A percentile compares a stretch with the other conserved stretches of the same genome.
phyloP scores from a whole-genome alignment of 1,140 invertebrate species.

The Amyelois transitella region DNA sequence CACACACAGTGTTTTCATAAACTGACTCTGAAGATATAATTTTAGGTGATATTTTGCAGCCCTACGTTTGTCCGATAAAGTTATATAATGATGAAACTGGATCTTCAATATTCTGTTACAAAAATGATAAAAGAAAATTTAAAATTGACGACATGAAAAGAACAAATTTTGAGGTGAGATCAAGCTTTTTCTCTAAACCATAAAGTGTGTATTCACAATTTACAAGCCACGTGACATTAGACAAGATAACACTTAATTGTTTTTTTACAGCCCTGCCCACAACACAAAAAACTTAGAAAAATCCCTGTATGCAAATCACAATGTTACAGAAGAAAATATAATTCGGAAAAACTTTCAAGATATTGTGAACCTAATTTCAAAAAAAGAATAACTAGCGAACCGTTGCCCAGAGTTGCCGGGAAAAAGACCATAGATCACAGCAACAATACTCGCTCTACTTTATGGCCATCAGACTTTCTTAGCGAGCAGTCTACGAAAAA shows the following conservation, averaged over 20 bases:
- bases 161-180: background rate
- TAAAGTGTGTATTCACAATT: too few species aligned
- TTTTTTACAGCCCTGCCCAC: background rate
- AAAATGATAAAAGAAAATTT: conserved; percentile 3
- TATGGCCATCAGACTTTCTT: conserved; percentile 19
- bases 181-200: background rate
- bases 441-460: background rate
- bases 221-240: too few species aligned
- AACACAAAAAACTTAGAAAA: background rate
- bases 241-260: background rate
- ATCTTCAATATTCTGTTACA: background rate
- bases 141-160: background rate
- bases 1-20: background rate
- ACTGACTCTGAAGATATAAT: conserved; percentile 22
- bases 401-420: conserved; percentile 22
- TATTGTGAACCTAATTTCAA: conserved; percentile 10
- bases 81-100: conserved; percentile 37
- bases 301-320: background rate
- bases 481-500: conserved; percentile 6
- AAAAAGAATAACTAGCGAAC: conserved; percentile 26
- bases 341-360: conserved; percentile 24
- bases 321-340: conserved; percentile 11
- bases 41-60: conserved; percentile 70
- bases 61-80: conserved; percentile 60
- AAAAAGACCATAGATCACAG: background rate